These are phyloP conservation scores for Rhamnusium bicolor DNA, from an alignment of 2,888 invertebrate species.

Conservation along the genomic window DNA sequence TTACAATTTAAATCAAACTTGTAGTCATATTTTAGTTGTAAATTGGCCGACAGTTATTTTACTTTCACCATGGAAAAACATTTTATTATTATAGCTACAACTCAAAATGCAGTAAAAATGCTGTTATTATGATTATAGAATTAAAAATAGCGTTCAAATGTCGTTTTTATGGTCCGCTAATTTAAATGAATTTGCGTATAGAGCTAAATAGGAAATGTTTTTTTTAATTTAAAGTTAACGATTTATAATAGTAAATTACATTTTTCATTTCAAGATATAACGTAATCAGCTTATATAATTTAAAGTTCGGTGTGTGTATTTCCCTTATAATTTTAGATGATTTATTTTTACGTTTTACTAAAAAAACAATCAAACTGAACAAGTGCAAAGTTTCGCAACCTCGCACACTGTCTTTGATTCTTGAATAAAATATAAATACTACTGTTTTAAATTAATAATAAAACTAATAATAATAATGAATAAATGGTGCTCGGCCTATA, in stretches of 20 bases:
- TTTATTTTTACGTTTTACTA: too few species aligned
- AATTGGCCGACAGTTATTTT: background rate
- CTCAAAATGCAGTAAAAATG: background rate
- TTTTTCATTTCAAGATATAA: background rate
- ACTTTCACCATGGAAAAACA: background rate
- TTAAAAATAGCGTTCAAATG: background rate
- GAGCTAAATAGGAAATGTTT: background rate
- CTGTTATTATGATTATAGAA: background rate
- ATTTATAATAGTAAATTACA: background rate
- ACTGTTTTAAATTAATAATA: too few species aligned
- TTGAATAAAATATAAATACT: too few species aligned
- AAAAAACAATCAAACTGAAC: too few species aligned
- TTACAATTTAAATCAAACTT: too few species aligned
- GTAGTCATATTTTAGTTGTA: background rate
- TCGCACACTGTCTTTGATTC: too few species aligned
- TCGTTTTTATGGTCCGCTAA: background rate
- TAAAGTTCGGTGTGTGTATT: background rate
- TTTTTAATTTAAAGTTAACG: background rate
- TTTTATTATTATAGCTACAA: background rate
- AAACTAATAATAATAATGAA: too few species aligned
- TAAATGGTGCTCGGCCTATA: too few species aligned
- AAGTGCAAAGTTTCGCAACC: too few species aligned
- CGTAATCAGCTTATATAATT: background rate
- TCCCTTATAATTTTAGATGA: too few species aligned
- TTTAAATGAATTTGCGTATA: slow-evolving; percentile 6